Conservation (phyloP, 2,888 invertebrate species). For the Lycaena phlaeas region DNA sequence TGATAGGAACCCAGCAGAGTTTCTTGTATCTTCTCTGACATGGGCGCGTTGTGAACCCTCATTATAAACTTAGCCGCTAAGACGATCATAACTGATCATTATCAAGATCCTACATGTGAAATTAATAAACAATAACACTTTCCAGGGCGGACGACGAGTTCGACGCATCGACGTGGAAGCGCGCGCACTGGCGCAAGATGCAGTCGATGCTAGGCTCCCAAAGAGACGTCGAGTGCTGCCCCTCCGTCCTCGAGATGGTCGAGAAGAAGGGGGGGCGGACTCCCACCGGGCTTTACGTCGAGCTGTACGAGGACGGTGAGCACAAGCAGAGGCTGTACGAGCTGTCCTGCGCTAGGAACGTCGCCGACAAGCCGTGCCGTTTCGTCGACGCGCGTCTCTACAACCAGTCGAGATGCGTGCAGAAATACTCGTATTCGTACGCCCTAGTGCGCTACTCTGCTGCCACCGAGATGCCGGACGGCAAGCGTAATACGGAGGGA, state of each 20-base stretch:
- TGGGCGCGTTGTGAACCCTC: no score
- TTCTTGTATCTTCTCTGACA: no score
- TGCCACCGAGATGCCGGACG: conserved; percentile 48
- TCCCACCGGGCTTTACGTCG: conserved; percentile 79
- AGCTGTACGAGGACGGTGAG: conserved; percentile 81
- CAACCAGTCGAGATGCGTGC: conserved; percentile 84
- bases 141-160: conserved; percentile 56
- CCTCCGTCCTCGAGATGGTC: conserved; percentile 82
- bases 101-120: no score
- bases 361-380: conserved; percentile 81
- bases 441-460: conserved; percentile 81
- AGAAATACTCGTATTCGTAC: conserved; percentile 88
- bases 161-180: conserved; percentile 62
- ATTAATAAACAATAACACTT: no score
- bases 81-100: no score
- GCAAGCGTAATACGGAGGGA: conserved; percentile 31
- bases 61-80: no score
- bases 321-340: conserved; percentile 84
- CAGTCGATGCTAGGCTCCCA: conserved; percentile 71
- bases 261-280: conserved; percentile 85
- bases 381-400: conserved; percentile 81
- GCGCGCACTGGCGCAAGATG: conserved; percentile 76
- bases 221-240: conserved; percentile 83
- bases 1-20: no score
- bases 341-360: conserved; percentile 80